These are phyloP conservation scores for Dolichotis patagonum DNA, from an alignment of 2,113 vertebrate genomes.

Conservation along the genomic window DNA sequence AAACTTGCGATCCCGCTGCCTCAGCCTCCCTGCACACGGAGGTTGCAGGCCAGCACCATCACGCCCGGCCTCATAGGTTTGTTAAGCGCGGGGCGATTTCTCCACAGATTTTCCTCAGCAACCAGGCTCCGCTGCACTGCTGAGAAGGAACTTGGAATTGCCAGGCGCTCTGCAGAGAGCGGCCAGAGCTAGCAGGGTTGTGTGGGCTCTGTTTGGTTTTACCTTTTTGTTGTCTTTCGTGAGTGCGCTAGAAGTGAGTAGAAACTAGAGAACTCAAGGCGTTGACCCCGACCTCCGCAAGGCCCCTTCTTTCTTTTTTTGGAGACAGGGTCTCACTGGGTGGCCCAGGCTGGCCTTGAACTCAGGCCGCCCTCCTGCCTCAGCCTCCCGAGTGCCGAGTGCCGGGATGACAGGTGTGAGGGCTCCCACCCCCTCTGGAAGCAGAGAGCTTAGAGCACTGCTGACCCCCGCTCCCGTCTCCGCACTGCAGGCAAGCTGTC, in stretches of 20 bases:
- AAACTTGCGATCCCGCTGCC: not conserved
- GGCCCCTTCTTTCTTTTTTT: not conserved
- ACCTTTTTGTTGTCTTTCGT: not conserved
- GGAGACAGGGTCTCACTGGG: not conserved
- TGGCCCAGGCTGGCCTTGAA: not conserved
- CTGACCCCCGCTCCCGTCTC: not conserved
- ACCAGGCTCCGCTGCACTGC: fast-evolving
- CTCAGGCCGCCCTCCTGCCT: not conserved
- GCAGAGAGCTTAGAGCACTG: fast-evolving
- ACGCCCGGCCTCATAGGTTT: not conserved
- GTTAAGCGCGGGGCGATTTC: not conserved
- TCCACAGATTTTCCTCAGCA: not conserved
- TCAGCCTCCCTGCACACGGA: not conserved
- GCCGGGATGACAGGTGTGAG: not conserved
- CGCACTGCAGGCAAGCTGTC: constrained; percentile 88
- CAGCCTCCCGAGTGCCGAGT: not conserved
- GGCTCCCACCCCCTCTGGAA: fast-evolving
- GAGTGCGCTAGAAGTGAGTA: not conserved
- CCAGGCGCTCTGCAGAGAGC: fast-evolving
- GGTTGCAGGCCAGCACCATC: not conserved
- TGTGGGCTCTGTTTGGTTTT: not conserved
- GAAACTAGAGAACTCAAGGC: not conserved
- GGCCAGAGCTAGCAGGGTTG: not conserved
- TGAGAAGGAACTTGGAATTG: not conserved
- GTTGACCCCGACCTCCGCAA: not conserved